Percentiles rank a stretch among this genome's conserved stretches.
These are phyloP conservation scores for Julus scanicus DNA, from an alignment of 2,888 invertebrate species.

Conservation along the genomic window DNA sequence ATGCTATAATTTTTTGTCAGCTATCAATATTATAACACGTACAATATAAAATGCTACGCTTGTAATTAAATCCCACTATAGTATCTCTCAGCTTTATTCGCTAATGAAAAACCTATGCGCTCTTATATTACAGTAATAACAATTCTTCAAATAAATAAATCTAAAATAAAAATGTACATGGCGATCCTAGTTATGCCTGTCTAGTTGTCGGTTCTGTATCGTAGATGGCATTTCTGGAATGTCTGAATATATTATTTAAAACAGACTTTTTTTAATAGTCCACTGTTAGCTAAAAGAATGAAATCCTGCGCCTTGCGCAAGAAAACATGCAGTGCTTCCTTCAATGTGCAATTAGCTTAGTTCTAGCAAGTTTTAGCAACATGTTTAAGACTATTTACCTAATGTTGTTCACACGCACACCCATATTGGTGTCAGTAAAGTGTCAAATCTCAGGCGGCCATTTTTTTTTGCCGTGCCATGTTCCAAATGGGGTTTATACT, in stretches of 20 bases:
- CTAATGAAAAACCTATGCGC: not conserved
- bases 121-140: not conserved
- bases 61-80: slow-evolving; percentile 7
- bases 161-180: not conserved
- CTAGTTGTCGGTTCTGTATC: not conserved
- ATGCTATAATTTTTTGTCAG: not conserved
- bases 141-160: slow-evolving; percentile 18
- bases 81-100: not conserved
- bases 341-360: not conserved
- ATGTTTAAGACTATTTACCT: not conserved
- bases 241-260: not conserved
- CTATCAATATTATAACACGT: not conserved
- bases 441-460: too few species aligned
- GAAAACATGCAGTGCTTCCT: not conserved
- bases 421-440: too few species aligned
- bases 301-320: not conserved
- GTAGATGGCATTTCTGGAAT: not conserved
- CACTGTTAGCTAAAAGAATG: not conserved
- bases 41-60: not conserved
- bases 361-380: not conserved
- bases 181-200: not conserved
- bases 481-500: not conserved
- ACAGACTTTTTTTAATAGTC: not conserved
- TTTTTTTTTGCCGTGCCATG: not conserved
- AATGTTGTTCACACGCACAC: too few species aligned